Base-by-base conservation (phyloP, 2,113 vertebrate species). In the Rhinoptilus africanus region DNA sequence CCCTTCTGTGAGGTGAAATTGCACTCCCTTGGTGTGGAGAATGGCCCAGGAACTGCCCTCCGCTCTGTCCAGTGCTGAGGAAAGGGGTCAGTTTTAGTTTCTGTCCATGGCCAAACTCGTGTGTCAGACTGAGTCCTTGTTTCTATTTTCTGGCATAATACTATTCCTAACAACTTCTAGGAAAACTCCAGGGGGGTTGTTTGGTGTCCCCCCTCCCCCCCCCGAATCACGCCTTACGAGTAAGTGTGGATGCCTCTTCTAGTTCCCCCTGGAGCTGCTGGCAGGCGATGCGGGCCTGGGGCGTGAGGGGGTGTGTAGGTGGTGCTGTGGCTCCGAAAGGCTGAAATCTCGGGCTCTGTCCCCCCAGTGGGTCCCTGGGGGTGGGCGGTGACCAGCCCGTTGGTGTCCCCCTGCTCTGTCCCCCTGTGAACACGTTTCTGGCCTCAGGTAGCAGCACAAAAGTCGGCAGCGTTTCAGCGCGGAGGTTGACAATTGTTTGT, bases 281-380 rank as follows among this genome's bases (percentile, higher is more conserved):
- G 43, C 34, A 16, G 68, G n/a, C 1, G 2, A 21, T 3, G 30
- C 1, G 2, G 2, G 4, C 9, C 16, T 3, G 45, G 21, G 2
- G 1, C 3, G 9, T 0, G 0, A 30, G 28, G 26, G 19, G 8
- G 32, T 4, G 54, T 4, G 54, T 32, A 3, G 0, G 10, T 17
- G 53, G 10, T 12, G 4, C 7, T 8, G 41, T 8, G 11, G 27
- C 18, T 13, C 16, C 0, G 1, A 37, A 53, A 34, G 20, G 22
- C 47, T 64, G 56, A 14, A 18, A 4, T 15, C 32, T 14, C 4
- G 3, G 39, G 35, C 30, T 34, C 45, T n/a, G 53, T 8, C 51
- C 13, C 21, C 1, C 0, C 0, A 3, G n/a, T 30, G 3, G 0
- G 1, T 18, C 4, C 28, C 0, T 6, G 32, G 6, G 26, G 24